Percentiles rank a stretch among this genome's conserved stretches.
Evolutionary conservation across 2,888 invertebrate genomes (phyloP).

Genomic region (Palloptera scutellata): DNA sequence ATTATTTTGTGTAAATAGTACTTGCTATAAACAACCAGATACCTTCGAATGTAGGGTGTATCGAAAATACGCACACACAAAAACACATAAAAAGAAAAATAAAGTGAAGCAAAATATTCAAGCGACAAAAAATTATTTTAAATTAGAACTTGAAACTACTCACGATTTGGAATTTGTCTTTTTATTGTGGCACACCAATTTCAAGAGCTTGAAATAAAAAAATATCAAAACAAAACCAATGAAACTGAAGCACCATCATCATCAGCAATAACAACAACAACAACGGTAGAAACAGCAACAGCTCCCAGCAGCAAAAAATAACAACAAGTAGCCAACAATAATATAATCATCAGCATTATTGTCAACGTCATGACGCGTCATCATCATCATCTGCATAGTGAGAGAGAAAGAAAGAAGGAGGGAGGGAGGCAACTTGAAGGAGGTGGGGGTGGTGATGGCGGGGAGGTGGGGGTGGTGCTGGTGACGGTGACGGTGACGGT

Average conservation of each 20-base stretch:
- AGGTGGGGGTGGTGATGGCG: not conserved
- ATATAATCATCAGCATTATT: too few species aligned
- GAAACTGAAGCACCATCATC: constrained; percentile 12
- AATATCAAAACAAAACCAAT: not conserved
- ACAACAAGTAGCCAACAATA: too few species aligned
- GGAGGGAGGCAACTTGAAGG: not conserved
- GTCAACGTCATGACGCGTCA: too few species aligned
- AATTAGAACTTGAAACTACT: constrained; percentile 8
- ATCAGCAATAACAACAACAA: not conserved
- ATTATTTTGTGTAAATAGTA: too few species aligned
- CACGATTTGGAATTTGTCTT: constrained; percentile 5
- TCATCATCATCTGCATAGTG: not conserved
- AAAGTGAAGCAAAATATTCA: not conserved
- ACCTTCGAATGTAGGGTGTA: too few species aligned
- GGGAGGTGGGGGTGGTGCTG: not conserved
- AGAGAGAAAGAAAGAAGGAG: not conserved
- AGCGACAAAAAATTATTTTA: constrained; percentile 9
- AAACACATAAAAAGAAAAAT: not conserved
- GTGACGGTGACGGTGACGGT: not conserved
- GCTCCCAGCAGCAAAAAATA: too few species aligned
- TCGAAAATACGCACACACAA: not conserved
- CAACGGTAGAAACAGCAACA: not conserved
- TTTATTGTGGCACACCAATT: constrained; percentile 1
- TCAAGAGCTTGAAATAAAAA: not conserved
- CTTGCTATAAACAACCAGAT: too few species aligned